A percentile compares a stretch with the other conserved stretches of the same genome.
These are phyloP conservation scores for Prionace glauca DNA, from an alignment of 2,797 vertebrate species.

Conservation along the genomic window DNA sequence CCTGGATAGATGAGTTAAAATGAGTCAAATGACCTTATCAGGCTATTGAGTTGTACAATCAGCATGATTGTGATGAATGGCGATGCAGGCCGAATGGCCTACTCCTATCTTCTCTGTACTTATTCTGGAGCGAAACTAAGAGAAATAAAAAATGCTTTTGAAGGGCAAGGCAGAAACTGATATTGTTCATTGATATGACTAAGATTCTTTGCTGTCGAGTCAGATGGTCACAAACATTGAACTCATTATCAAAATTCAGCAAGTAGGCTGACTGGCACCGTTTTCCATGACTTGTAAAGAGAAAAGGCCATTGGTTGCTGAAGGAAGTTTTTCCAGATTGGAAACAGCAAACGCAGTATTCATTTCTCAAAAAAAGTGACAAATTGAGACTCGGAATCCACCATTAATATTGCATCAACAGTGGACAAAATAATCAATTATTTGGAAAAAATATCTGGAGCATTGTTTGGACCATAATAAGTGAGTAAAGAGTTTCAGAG, in stretches of 20 bases:
- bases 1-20: too few species aligned
- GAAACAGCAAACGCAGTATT: not conserved
- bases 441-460: not conserved
- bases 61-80: too few species aligned
- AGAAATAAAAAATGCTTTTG: not conserved
- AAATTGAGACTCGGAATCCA: not conserved
- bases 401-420: not conserved
- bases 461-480: not conserved
- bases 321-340: not conserved
- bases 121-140: not conserved
- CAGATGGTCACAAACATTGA: not conserved
- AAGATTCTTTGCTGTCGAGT: not conserved
- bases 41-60: too few species aligned
- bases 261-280: not conserved
- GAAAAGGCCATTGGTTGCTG: not conserved
- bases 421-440: not conserved
- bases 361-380: not conserved
- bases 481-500: not conserved
- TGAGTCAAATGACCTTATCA: too few species aligned
- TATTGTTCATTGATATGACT: not conserved
- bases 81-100: too few species aligned
- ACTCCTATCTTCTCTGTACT: too few species aligned
- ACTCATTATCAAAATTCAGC: slow-evolving; percentile 2
- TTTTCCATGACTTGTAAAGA: not conserved
- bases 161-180: not conserved